Conservation (phyloP, 1,140 invertebrate genomes). For the Penaeus vannamei region DNA sequence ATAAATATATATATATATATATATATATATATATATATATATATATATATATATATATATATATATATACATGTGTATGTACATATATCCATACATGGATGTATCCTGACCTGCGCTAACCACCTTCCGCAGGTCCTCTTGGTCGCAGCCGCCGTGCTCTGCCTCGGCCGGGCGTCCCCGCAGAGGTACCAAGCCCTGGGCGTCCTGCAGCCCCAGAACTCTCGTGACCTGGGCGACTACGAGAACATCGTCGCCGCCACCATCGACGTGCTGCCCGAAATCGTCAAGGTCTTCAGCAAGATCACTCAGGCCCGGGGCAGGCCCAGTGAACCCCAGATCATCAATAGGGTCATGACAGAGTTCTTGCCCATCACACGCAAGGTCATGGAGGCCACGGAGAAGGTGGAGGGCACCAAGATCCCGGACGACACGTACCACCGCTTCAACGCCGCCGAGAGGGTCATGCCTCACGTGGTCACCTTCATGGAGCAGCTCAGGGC, state of each 20-base stretch:
- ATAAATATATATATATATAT: too few relatives aligned
- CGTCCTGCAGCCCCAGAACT: too few relatives aligned
- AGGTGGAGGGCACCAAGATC: background rate
- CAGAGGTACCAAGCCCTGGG: too few relatives aligned
- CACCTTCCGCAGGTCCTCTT: too few relatives aligned
- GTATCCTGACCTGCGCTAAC: too few relatives aligned
- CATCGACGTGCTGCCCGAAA: background rate
- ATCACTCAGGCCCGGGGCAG: background rate
- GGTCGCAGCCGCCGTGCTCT: too few relatives aligned
- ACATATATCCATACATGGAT: too few relatives aligned
- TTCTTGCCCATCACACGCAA: conserved; percentile 6
- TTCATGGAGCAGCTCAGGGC: background rate
- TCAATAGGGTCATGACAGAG: background rate
- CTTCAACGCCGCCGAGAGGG: conserved; percentile 16
- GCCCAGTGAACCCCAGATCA: background rate
- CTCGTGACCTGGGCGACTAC: background rate
- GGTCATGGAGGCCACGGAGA: conserved; percentile 10
- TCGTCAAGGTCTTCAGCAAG: background rate
- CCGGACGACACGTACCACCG: background rate
- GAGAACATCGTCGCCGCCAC: conserved; percentile 5
- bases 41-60: too few relatives aligned
- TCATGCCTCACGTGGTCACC: background rate
- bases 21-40: too few relatives aligned
- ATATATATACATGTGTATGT: too few relatives aligned
- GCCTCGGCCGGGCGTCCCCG: too few relatives aligned